These are phyloP conservation scores for Diplosoma virens DNA, from an alignment of 23 tunicate genomes.

Conservation along the genomic window DNA sequence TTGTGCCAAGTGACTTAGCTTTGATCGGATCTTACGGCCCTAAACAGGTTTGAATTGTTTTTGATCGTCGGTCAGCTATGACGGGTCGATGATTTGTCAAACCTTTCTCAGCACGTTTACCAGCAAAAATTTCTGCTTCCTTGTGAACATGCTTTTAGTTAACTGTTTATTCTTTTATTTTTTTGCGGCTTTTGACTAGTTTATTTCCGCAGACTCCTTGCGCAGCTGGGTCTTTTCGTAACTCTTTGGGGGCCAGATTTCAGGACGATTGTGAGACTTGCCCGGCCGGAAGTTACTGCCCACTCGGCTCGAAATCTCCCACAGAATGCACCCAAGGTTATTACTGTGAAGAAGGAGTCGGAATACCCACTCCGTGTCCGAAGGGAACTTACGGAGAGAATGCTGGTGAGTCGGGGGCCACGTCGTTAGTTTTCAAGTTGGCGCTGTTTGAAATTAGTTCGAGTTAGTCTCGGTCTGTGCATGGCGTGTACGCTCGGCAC, in stretches of 20 bases:
- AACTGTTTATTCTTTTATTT: too few relatives aligned
- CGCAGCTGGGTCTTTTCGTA: constrained; percentile 84
- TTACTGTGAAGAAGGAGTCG: constrained; percentile 50
- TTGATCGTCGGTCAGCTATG: too few relatives aligned
- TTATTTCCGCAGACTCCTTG: constrained; percentile 86
- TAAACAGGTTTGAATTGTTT: constrained; percentile 77
- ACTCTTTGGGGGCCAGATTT: constrained; percentile 6
- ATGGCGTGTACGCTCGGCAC: too few relatives aligned
- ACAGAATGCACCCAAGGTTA: constrained; percentile 64
- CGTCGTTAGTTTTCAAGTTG: too few relatives aligned
- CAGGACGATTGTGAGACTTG: constrained; percentile 66
- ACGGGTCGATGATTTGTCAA: too few relatives aligned
- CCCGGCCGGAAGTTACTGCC: constrained; percentile 75
- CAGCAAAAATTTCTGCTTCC: too few relatives aligned
- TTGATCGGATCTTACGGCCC: constrained; percentile 91
- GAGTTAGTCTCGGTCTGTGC: too few relatives aligned
- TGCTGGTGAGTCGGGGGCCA: too few relatives aligned
- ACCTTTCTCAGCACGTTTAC: too few relatives aligned
- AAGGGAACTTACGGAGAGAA: constrained; percentile 88
- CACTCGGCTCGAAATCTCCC: constrained; percentile 42
- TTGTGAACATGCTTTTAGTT: too few relatives aligned
- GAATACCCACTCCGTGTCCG: constrained; percentile 80
- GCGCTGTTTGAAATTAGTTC: too few relatives aligned
- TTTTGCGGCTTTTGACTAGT: too few relatives aligned
- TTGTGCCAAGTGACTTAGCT: constrained; percentile 31